These are phyloP conservation scores for Raja brachyura DNA, from an alignment of 2,113 vertebrate species.

Conservation along the genomic window DNA sequence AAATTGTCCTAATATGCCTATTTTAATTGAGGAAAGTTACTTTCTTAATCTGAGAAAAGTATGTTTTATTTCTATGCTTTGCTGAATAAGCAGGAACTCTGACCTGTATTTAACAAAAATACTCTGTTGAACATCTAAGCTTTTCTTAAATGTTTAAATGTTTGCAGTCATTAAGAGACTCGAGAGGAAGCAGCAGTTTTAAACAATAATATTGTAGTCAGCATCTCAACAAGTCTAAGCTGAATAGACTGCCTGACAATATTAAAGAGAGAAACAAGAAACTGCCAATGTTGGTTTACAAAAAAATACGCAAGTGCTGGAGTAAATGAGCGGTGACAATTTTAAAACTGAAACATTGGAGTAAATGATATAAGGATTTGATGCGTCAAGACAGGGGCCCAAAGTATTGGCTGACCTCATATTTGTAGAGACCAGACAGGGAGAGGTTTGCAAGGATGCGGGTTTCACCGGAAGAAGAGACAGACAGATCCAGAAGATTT, in stretches of 20 bases:
- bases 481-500: too few relatives aligned
- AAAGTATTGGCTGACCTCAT: too few relatives aligned
- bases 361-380: too few relatives aligned
- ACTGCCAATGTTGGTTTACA: too few relatives aligned
- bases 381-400: too few relatives aligned
- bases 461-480: too few relatives aligned
- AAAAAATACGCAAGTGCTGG: too few relatives aligned
- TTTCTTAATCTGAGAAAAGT: not conserved
- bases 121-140: not conserved
- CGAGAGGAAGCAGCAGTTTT: not conserved
- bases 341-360: too few relatives aligned
- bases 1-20: not conserved
- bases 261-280: too few relatives aligned
- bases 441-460: too few relatives aligned
- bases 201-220: not conserved
- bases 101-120: not conserved
- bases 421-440: too few relatives aligned
- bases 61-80: not conserved
- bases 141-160: not conserved
- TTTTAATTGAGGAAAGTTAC: constrained; percentile 24
- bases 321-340: too few relatives aligned
- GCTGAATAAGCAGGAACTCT: not conserved
- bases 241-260: not conserved
- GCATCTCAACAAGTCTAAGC: not conserved
- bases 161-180: not conserved